phyloP scores from a whole-genome alignment of 1,140 invertebrate species.

The Physella acuta region DNA sequence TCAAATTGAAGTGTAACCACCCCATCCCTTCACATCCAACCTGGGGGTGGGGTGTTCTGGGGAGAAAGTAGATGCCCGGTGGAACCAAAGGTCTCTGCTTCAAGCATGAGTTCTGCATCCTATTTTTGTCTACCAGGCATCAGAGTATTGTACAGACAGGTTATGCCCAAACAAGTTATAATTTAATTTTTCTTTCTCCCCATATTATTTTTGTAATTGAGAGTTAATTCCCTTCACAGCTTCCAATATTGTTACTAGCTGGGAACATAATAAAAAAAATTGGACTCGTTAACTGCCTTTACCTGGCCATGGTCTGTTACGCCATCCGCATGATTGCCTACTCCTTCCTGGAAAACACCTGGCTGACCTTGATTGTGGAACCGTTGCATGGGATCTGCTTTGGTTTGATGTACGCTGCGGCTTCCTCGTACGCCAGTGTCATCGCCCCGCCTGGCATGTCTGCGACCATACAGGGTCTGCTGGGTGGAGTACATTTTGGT shows the following conservation, averaged over 20 bases:
- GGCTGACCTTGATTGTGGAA: slow-evolving; percentile 81
- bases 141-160: not conserved
- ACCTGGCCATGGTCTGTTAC: slow-evolving; percentile 74
- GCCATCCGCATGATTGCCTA: slow-evolving; percentile 78
- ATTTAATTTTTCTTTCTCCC: not conserved
- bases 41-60: too few species aligned
- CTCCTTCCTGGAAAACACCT: slow-evolving; percentile 74
- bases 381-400: slow-evolving; percentile 83
- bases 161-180: not conserved
- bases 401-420: slow-evolving; percentile 81
- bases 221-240: too few species aligned
- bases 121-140: not conserved
- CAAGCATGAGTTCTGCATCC: too few species aligned
- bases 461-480: slow-evolving; percentile 30
- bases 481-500: slow-evolving; percentile 33
- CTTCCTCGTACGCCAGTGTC: slow-evolving; percentile 28
- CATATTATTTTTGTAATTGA: not conserved
- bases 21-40: too few species aligned
- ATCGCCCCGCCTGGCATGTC: slow-evolving; percentile 34
- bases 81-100: too few species aligned
- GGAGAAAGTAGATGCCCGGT: too few species aligned
- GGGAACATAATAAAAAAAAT: slow-evolving; percentile 28
- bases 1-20: too few species aligned
- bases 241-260: slow-evolving; percentile 26
- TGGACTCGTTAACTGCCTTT: slow-evolving; percentile 80